Percentiles rank a stretch among this genome's conserved stretches.
phyloP scores from a whole-genome alignment of 2,888 invertebrate species.

The Pandemis cinnamomeana region DNA sequence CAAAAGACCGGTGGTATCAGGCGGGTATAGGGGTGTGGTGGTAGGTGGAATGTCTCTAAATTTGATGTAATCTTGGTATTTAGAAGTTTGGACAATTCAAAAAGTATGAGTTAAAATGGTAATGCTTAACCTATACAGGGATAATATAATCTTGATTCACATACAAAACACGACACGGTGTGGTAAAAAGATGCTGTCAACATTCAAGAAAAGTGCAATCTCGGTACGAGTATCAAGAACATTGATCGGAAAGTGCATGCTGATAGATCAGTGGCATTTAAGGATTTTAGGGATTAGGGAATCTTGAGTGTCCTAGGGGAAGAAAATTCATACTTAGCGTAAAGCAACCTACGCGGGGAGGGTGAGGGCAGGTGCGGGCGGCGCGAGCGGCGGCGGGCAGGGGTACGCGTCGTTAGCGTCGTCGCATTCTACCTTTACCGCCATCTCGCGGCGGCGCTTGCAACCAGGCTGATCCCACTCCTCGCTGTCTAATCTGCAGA shows the following conservation, averaged over 20 bases:
- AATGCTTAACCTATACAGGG: too few relatives aligned
- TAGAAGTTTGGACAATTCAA: background rate
- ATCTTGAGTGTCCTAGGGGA: background rate
- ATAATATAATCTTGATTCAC: too few relatives aligned
- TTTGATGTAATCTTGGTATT: background rate
- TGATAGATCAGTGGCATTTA: background rate
- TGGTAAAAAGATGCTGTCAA: background rate
- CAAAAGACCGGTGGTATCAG: too few relatives aligned
- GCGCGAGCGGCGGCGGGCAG: conserved; percentile 84
- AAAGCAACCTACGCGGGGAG: conserved; percentile 46
- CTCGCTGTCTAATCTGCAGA: conserved; percentile 80
- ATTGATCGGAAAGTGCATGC: too few relatives aligned
- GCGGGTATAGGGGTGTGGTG: background rate
- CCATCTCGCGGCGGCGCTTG: conserved; percentile 85
- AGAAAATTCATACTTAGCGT: conserved; percentile 34
- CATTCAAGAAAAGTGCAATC: too few relatives aligned
- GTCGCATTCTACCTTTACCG: conserved; percentile 89
- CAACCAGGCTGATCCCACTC: conserved; percentile 78
- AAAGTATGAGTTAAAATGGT: too few relatives aligned
- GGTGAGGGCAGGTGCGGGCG: conserved; percentile 53
- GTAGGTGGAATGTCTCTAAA: background rate
- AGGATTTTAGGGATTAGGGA: background rate
- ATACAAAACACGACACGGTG: background rate
- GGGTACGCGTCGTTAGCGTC: conserved; percentile 88
- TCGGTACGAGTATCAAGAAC: too few relatives aligned